A percentile compares a stretch with the other conserved stretches of the same genome.
Evolutionary conservation across 2,113 vertebrate genomes (phyloP).

Genomic region (Saimiri boliviensis): DNA sequence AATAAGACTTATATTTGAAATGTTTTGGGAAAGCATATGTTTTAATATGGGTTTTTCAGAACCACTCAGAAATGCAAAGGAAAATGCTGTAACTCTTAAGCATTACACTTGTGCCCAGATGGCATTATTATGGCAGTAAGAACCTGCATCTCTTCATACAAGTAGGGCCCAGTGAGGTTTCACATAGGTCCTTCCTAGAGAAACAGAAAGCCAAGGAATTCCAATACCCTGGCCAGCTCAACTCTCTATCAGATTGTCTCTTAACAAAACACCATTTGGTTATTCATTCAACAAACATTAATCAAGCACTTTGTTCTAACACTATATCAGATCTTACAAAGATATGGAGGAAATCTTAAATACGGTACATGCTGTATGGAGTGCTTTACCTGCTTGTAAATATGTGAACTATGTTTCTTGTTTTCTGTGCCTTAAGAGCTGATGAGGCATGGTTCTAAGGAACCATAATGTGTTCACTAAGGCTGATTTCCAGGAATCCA

Average conservation of each 20-base stretch:
- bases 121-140: not conserved
- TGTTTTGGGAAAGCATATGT: not conserved
- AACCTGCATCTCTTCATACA: not conserved
- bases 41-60: conserved; percentile 6
- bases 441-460: not conserved
- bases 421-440: not conserved
- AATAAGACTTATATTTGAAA: not conserved
- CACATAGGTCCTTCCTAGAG: not conserved
- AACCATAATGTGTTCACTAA: not conserved
- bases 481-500: conserved; percentile 33
- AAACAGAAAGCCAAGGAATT: not conserved
- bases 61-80: not conserved
- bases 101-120: not conserved
- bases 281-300: not conserved
- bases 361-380: not conserved
- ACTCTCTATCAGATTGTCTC: conserved; percentile 9
- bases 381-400: not conserved
- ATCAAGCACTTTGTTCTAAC: not conserved
- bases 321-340: not conserved
- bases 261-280: not conserved
- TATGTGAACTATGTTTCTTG: not conserved
- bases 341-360: not conserved
- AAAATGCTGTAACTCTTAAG: not conserved
- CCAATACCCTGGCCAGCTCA: not conserved
- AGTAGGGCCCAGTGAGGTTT: not conserved